Evolutionary conservation across 2,113 vertebrate genomes (phyloP), one percentile per base, ranked within the genome.

Genomic region (Sceloporus undulatus): DNA sequence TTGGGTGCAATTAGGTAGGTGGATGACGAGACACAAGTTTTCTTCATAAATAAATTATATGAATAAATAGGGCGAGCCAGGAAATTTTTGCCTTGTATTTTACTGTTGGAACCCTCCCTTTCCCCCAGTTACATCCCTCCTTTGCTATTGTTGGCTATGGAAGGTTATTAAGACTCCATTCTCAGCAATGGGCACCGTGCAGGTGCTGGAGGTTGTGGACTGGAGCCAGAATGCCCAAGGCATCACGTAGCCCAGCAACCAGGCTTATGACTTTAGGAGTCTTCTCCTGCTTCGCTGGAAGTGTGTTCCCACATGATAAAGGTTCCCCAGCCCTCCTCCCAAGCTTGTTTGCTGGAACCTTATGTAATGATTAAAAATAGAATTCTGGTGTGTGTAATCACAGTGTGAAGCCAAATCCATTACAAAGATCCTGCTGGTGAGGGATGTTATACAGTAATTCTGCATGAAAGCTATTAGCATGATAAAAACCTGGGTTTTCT

Each of bases 381-480:
- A 48, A 90, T 19, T 42, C 65, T 77, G 80, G 18, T 84, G 27
- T 38, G 65, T 81, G 59, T 40, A 87, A 62, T 71, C 86, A 42
- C 89, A 80, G 9, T 77, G 0, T 79, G 21, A 86, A 11, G 1
- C 85, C 79, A 90, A 90, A 89, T 93, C 56, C 86, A 74, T 82
- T 87, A 65, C n/a, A 79, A 2, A 81, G 62, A 70, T 59, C 71
- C 87, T 87, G 48, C 79, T 89, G 86, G 88, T 90, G 89, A 90
- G 87, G 84, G 82, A 87, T 76, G 42, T 16, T 82, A 84, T 90
- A 79, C 76, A 88, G 73, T 89, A 88, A 89, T 92, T 77, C 42
- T 88, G 6, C 38, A 75, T 90, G 27, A 87, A 62, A 92, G 73
- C 77, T 52, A 85, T 89, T 62, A 84, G 86, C 84, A 84, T 94